These are phyloP conservation scores for Hippolais icterina DNA, from an alignment of 2,113 vertebrate genomes.

Conservation along the genomic window DNA sequence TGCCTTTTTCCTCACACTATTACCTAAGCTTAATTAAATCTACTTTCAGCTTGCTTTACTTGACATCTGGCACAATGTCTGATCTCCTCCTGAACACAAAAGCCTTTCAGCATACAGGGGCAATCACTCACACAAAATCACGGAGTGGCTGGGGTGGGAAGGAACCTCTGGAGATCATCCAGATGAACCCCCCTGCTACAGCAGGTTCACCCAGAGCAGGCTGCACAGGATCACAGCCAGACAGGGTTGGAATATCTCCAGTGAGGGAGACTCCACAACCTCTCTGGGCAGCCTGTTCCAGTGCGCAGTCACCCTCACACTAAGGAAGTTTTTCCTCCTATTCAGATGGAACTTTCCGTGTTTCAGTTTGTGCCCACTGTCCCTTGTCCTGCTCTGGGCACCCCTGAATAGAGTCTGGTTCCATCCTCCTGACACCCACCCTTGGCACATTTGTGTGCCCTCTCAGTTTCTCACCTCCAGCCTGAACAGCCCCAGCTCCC, in stretches of 20 bases:
- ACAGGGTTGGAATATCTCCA: not conserved
- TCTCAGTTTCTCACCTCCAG: not conserved
- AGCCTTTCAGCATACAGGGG: not conserved
- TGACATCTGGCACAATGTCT: not conserved
- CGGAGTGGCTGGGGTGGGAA: not conserved
- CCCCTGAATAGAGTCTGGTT: not conserved
- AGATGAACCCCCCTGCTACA: not conserved
- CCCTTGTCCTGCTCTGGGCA: not conserved
- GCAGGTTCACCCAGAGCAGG: not conserved
- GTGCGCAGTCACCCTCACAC: not conserved
- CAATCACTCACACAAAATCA: not conserved
- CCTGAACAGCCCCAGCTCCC: not conserved
- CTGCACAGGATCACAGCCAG: not conserved
- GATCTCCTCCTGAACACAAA: not conserved
- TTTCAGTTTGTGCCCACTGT: not conserved
- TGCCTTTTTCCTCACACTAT: not conserved
- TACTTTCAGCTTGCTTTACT: not conserved
- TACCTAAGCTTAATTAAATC: not conserved
- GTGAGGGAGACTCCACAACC: not conserved
- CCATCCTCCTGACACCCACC: not conserved
- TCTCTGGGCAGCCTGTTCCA: not conserved
- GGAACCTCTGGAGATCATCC: not conserved
- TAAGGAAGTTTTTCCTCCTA: not conserved
- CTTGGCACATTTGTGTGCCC: not conserved
- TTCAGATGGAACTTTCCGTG: not conserved